These are phyloP conservation scores for Hirtodrosophila alboralis DNA, from an alignment of 2,888 invertebrate genomes.

Conservation along the genomic window DNA sequence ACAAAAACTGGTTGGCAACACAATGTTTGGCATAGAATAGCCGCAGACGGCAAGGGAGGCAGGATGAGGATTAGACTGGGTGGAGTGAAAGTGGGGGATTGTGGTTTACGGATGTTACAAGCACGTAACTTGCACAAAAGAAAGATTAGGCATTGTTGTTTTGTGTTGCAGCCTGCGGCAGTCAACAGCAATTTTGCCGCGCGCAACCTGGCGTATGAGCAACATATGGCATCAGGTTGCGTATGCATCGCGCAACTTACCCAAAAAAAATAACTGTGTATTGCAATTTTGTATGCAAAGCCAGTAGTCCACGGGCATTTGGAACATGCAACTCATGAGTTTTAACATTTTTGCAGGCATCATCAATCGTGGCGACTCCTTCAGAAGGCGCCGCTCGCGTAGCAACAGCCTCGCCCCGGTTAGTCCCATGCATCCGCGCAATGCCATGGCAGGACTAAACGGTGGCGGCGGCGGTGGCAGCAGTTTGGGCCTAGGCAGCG, in stretches of 20 bases:
- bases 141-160: constrained; percentile 63
- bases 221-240: constrained; percentile 43
- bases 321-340: constrained; percentile 10
- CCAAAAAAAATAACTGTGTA: not conserved
- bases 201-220: constrained; percentile 62
- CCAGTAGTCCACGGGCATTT: constrained; percentile 11
- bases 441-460: constrained; percentile 58
- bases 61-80: too few relatives aligned
- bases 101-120: not conserved
- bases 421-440: constrained; percentile 85
- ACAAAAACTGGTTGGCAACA: constrained; percentile 10
- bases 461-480: constrained; percentile 52
- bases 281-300: constrained; percentile 14
- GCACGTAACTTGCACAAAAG: constrained; percentile 48
- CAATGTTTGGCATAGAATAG: constrained; percentile 12
- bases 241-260: constrained; percentile 42
- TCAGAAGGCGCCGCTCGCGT: constrained; percentile 92
- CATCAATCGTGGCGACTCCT: constrained; percentile 97
- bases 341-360: constrained; percentile 87
- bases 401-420: constrained; percentile 92
- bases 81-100: too few relatives aligned
- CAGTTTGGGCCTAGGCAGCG: constrained; percentile 57
- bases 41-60: not conserved
- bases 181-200: constrained; percentile 41
- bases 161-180: constrained; percentile 32